These are phyloP conservation scores for Lydus trimaculatus DNA, from an alignment of 2,888 invertebrate genomes.

Conservation along the genomic window DNA sequence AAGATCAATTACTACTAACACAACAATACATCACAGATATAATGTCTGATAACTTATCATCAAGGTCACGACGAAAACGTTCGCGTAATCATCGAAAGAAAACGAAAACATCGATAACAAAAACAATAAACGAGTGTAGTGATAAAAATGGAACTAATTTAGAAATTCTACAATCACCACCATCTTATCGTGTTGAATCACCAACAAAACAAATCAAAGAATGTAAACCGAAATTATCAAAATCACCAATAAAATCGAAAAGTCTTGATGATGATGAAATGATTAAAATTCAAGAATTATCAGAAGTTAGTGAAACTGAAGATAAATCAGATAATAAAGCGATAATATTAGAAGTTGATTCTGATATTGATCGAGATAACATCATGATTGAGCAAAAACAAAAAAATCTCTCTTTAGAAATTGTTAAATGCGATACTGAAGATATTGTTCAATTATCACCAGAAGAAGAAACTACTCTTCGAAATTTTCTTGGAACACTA, in stretches of 20 bases:
- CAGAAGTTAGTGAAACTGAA: slow-evolving; percentile 50
- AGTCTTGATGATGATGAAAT: slow-evolving; percentile 58
- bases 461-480: slow-evolving; percentile 66
- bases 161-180: slow-evolving; percentile 4
- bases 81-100: slow-evolving; percentile 23
- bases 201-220: slow-evolving; percentile 42
- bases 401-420: background rate
- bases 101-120: slow-evolving; percentile 20
- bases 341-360: slow-evolving; percentile 70
- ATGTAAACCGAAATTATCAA: slow-evolving; percentile 19
- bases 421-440: slow-evolving; percentile 10
- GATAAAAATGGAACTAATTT: background rate
- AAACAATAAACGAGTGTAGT: slow-evolving; percentile 12
- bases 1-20: background rate
- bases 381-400: background rate
- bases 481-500: slow-evolving; percentile 66
- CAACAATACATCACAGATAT: background rate
- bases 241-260: slow-evolving; percentile 49
- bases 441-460: slow-evolving; percentile 59
- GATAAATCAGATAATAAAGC: slow-evolving; percentile 55
- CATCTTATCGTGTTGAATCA: slow-evolving; percentile 56
- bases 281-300: slow-evolving; percentile 57
- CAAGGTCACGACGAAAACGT: slow-evolving; percentile 20
- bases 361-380: slow-evolving; percentile 68
- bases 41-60: slow-evolving; percentile 12